Evolutionary conservation across 2,888 invertebrate species (phyloP).

Genomic region (Conops quadrifasciatus): DNA sequence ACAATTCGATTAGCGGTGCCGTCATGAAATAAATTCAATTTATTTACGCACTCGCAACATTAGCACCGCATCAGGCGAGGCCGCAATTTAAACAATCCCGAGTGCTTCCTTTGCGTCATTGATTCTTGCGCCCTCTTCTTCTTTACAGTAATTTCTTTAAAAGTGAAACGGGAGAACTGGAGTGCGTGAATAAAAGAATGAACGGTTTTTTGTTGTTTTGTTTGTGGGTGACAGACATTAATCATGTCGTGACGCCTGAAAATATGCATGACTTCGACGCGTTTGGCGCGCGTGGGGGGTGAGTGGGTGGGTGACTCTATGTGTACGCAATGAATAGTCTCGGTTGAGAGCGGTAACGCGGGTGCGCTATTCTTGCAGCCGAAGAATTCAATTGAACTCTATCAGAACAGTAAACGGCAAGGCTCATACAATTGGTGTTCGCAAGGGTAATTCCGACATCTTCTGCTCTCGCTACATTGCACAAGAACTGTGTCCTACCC

Average conservation of each 20-base stretch:
- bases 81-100: slow-evolving; percentile 41
- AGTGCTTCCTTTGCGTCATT: slow-evolving; percentile 36
- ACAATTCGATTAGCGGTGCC: slow-evolving; percentile 63
- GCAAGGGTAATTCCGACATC: slow-evolving; percentile 17
- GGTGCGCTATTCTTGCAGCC: background rate
- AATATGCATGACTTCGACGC: slow-evolving; percentile 51
- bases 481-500: background rate
- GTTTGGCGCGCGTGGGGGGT: slow-evolving; percentile 8
- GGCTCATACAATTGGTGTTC: slow-evolving; percentile 9
- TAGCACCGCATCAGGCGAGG: slow-evolving; percentile 34
- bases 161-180: slow-evolving; percentile 17
- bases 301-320: background rate
- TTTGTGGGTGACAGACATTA: slow-evolving; percentile 66
- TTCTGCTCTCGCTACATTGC: background rate
- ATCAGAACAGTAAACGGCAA: background rate
- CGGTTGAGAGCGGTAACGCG: background rate
- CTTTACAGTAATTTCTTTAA: slow-evolving; percentile 18
- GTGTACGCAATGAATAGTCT: background rate
- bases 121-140: slow-evolving; percentile 44
- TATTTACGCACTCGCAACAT: slow-evolving; percentile 43
- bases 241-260: slow-evolving; percentile 65
- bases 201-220: slow-evolving; percentile 44
- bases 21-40: slow-evolving; percentile 62
- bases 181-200: slow-evolving; percentile 31
- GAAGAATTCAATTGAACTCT: slow-evolving; percentile 18